Percentiles rank a stretch among this genome's conserved stretches.
These are phyloP conservation scores for Protosalanx chinensis DNA, from an alignment of 2,797 vertebrate species.

Conservation along the genomic window DNA sequence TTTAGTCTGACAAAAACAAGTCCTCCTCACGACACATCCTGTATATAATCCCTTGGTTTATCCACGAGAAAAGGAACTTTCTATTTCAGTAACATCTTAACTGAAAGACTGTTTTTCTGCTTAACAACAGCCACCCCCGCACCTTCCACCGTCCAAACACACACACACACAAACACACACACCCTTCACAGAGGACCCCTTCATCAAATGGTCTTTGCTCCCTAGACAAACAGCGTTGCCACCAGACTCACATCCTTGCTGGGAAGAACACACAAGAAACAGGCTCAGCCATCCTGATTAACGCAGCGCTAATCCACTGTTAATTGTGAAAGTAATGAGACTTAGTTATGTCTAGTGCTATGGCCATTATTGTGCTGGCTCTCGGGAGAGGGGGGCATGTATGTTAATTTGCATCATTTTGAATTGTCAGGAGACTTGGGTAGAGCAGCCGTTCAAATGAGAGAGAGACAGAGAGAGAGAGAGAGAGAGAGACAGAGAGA, in stretches of 20 bases:
- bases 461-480: background rate
- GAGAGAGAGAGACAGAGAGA: too few species aligned
- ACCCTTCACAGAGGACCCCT: constrained; percentile 23
- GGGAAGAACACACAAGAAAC: constrained; percentile 58
- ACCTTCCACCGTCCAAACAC: background rate
- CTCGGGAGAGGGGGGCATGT: constrained; percentile 12
- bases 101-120: background rate
- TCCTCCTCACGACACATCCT: background rate
- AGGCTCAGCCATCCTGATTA: constrained; percentile 47
- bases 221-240: constrained; percentile 33
- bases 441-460: constrained; percentile 8
- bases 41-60: background rate
- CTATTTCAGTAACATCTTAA: background rate
- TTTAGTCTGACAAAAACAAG: constrained; percentile 16
- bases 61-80: background rate
- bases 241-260: constrained; percentile 46
- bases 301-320: constrained; percentile 48
- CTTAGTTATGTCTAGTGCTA: constrained; percentile 37
- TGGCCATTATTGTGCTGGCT: constrained; percentile 30
- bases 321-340: constrained; percentile 44
- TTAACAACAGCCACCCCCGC: background rate
- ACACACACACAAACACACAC: constrained; percentile 6
- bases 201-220: background rate
- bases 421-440: constrained; percentile 37
- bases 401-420: constrained; percentile 53